Evolutionary conservation across 2,888 invertebrate genomes (phyloP).

Genomic region (Dolichomitus sp.): DNA sequence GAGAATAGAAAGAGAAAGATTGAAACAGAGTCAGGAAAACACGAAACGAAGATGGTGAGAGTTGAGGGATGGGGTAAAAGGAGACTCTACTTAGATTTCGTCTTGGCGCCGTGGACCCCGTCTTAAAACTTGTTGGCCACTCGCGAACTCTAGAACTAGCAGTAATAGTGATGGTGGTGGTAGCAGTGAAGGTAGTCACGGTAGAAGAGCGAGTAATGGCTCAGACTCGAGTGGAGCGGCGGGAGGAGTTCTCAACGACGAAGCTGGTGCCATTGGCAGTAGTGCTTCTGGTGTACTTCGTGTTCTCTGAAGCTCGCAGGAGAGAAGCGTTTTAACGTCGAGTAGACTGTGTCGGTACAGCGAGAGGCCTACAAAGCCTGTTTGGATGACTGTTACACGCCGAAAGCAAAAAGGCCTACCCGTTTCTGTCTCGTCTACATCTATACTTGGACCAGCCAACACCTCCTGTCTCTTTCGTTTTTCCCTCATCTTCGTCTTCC

Average conservation of each 20-base stretch:
- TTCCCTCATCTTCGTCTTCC: constrained; percentile 8
- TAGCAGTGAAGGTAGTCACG: constrained; percentile 15
- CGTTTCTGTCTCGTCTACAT: constrained; percentile 7
- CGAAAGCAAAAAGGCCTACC: constrained; percentile 47
- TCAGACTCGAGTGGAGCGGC: constrained; percentile 55
- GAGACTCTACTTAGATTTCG: constrained; percentile 54
- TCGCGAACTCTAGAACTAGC: constrained; percentile 41
- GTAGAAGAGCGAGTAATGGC: constrained; percentile 60
- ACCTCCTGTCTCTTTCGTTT: not conserved
- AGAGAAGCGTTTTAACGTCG: constrained; percentile 65
- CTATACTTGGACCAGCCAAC: constrained; percentile 2
- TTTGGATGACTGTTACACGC: constrained; percentile 52
- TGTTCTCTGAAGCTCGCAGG: constrained; percentile 47
- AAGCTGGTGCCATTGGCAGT: constrained; percentile 64
- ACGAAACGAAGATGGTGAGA: constrained; percentile 30
- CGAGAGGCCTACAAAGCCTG: constrained; percentile 53
- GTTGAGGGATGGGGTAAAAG: constrained; percentile 8
- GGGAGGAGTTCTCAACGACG: constrained; percentile 58
- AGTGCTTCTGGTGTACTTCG: constrained; percentile 53
- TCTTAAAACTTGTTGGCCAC: constrained; percentile 62
- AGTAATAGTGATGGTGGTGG: constrained; percentile 20
- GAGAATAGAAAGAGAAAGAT: not conserved
- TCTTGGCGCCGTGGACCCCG: constrained; percentile 43
- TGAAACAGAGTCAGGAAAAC: constrained; percentile 22
- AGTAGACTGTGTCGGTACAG: constrained; percentile 45